Base-by-base conservation (phyloP, 2,797 vertebrate genomes). In the Poecilia gillii region DNA sequence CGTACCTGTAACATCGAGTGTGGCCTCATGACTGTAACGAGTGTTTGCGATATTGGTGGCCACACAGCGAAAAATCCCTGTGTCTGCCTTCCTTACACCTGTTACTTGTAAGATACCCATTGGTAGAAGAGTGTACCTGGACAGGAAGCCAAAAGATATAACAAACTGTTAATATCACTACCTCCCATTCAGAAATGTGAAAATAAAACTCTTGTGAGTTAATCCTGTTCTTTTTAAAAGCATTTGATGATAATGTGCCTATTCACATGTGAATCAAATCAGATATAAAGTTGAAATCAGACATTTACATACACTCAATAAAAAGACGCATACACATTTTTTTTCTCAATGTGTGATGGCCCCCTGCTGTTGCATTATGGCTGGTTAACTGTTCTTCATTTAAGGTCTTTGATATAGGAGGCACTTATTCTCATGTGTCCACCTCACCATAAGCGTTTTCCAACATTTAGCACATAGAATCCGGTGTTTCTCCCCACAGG, bases 71-170 rank as follows among this genome's bases (percentile, higher is more conserved):
- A 95, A 96, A 71, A 92, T 76, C 0, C 95, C 96, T 0, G 89
- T 71, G 0, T 97, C 96, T 0, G 57, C 68, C 49, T 75, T 93
- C 75, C 89, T 94, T 46, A 95, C 87, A 0, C 93, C 91, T 0
- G 95, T 96, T 85, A 97, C 94, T 91, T 95, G 96, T 45, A 97
- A 92, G 72, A 96, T 90, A 0, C 95, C 95, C 74, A 95, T 95
- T 0, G 96, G 96, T 23, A 97, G 92, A 45, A 96, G 94, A 2
- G 93, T 96, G 89, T 96, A 96, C 89, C 97, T 96, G 91, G 8
- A 83, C 7, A 55, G 23, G 18, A 71, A 23, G 49, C 23, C 55
- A 66, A 25, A 31, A 47, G 8, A 41, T 51, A 55, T 39, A 25
- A 33, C 16, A 68, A 25, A 11, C 36, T 64, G 3, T 23, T 39